These are phyloP conservation scores for Elysia chlorotica DNA, from an alignment of 1,140 invertebrate species.

Conservation along the genomic window DNA sequence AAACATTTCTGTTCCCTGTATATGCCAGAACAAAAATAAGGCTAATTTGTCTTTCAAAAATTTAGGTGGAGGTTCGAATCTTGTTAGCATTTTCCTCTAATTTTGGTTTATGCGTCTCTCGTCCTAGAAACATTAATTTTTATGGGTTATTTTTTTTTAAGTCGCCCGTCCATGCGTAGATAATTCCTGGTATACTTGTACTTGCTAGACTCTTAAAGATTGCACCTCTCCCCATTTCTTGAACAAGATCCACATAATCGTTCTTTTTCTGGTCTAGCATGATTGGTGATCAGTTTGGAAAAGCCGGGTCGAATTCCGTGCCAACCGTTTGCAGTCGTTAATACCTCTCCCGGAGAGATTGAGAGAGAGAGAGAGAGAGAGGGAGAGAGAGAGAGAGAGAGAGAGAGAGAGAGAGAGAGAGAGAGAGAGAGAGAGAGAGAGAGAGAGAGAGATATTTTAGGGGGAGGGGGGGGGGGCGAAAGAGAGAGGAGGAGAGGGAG, in stretches of 20 bases:
- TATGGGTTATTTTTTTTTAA: no score
- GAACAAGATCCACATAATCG: not conserved
- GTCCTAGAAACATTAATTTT: no score
- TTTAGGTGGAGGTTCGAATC: no score
- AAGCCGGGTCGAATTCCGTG: not conserved
- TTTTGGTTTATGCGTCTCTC: no score
- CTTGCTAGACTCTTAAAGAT: not conserved
- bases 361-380: not conserved
- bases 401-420: not conserved
- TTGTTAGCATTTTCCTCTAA: no score
- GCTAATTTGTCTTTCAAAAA: no score
- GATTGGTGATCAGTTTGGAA: not conserved
- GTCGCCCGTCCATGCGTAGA: not conserved
- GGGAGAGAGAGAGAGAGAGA: not conserved
- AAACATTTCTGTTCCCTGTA: no score
- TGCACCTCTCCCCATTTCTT: no score
- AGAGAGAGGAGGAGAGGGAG: not conserved
- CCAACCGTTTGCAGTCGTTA: no score
- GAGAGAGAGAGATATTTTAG: not conserved
- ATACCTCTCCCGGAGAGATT: not conserved
- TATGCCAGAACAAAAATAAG: no score
- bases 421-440: slow-evolving; percentile 7
- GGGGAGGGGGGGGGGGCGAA: not conserved
- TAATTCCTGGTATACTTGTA: not conserved
- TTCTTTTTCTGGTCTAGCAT: not conserved